Conservation (phyloP, 2,888 invertebrate genomes). For the Abrostola triplasia region DNA sequence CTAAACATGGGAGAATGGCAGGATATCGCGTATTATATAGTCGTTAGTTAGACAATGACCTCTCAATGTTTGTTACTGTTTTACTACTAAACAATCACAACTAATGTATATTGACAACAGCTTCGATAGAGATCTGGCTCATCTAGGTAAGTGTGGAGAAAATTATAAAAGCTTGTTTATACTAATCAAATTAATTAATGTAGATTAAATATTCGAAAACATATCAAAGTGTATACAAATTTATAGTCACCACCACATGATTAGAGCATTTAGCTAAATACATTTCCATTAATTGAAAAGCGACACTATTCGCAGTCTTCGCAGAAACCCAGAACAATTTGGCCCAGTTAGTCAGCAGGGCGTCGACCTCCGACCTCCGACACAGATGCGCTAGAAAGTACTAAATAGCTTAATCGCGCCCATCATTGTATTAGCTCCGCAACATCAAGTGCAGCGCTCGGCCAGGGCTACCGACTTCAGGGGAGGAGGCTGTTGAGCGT, state of each 20-base stretch:
- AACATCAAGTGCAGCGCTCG: not conserved
- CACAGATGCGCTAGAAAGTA: not conserved
- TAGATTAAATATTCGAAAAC: too few relatives aligned
- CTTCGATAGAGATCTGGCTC: too few relatives aligned
- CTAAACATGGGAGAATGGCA: constrained; percentile 12
- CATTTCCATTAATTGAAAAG: too few relatives aligned
- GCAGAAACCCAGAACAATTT: not conserved
- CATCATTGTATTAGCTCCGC: constrained; percentile 2
- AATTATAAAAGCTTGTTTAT: too few relatives aligned
- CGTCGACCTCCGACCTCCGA: constrained; percentile 1
- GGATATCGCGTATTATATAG: constrained; percentile 35
- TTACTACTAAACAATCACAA: constrained; percentile 1
- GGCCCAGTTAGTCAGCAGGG: not conserved
- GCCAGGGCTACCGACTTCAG: not conserved
- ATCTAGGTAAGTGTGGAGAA: too few relatives aligned
- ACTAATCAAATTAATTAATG: too few relatives aligned
- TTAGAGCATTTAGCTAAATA: too few relatives aligned
- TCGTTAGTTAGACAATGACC: constrained; percentile 20
- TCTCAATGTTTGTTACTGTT: constrained; percentile 9
- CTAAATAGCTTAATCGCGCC: not conserved
- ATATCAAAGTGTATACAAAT: too few relatives aligned
- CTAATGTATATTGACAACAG: too few relatives aligned
- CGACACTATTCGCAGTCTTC: too few relatives aligned
- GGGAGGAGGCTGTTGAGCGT: not conserved
- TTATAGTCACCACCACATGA: too few relatives aligned